Conservation (phyloP, 2,797 vertebrate genomes). For the Peromyscus attwateri region DNA sequence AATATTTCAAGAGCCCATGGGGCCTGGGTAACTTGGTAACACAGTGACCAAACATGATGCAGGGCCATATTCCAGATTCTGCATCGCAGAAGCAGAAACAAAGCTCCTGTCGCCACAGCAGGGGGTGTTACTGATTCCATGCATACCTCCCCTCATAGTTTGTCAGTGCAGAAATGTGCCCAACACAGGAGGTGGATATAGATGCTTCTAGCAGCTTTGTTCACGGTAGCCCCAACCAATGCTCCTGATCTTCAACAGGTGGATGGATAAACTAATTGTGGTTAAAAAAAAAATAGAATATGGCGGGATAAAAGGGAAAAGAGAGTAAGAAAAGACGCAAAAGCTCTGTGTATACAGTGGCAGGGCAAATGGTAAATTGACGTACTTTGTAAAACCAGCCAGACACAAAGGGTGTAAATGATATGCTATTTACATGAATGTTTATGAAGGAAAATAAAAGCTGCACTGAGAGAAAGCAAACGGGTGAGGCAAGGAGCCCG, state of each 20-base stretch:
- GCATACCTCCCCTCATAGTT: background rate
- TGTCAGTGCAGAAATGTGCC: background rate
- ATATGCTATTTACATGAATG: conserved; percentile 18
- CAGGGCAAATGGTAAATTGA: background rate
- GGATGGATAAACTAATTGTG: background rate
- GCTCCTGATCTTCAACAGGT: background rate
- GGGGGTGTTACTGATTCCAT: background rate
- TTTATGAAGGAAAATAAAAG: conserved; percentile 1
- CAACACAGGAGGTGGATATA: background rate
- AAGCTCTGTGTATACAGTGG: background rate
- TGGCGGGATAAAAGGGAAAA: background rate
- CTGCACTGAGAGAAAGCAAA: background rate
- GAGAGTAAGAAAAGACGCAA: background rate
- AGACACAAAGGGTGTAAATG: background rate
- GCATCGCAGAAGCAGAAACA: conserved; percentile 36
- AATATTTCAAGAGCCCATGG: background rate
- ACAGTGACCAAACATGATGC: conserved; percentile 36
- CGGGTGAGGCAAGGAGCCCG: background rate
- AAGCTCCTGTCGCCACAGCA: background rate
- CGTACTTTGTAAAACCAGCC: background rate
- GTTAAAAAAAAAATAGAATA: background rate
- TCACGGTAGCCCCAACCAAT: background rate
- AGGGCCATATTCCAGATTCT: background rate
- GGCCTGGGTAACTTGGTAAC: conserved; percentile 49
- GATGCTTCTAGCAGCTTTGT: background rate